Conservation (phyloP, 2,888 invertebrate species). For the Omphaloscelis lunosa region DNA sequence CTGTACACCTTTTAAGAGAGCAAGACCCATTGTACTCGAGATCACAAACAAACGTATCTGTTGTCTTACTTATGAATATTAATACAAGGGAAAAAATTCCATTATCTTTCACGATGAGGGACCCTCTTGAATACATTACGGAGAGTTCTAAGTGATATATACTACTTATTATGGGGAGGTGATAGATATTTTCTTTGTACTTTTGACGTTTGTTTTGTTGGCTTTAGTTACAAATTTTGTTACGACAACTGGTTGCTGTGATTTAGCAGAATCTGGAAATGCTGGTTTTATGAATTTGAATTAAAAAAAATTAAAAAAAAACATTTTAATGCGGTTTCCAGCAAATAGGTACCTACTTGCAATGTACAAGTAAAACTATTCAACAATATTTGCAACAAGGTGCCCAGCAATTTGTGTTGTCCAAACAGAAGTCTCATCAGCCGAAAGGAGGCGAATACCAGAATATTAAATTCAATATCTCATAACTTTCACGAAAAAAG, state of each 20-base stretch:
- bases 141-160: constrained; percentile 61
- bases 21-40: constrained; percentile 46
- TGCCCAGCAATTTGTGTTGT: not conserved
- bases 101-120: constrained; percentile 64
- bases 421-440: not conserved
- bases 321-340: not conserved
- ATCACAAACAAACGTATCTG: constrained; percentile 63
- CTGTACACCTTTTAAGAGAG: constrained; percentile 56
- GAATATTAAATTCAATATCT: not conserved
- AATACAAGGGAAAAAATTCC: constrained; percentile 66
- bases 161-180: constrained; percentile 53
- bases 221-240: constrained; percentile 14
- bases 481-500: constrained; percentile 6
- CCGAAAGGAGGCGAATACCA: not conserved
- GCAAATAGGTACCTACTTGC: not conserved
- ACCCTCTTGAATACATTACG: constrained; percentile 65
- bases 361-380: not conserved
- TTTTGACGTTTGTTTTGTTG: constrained; percentile 10
- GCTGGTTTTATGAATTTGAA: not conserved
- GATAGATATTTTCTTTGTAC: constrained; percentile 47
- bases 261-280: not conserved
- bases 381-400: not conserved
- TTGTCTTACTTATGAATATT: constrained; percentile 68
- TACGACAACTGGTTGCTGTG: too few relatives aligned
- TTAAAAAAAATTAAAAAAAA: not conserved